Evolutionary conservation across 2,113 vertebrate species (phyloP).

Genomic region (Salminus brasiliensis): DNA sequence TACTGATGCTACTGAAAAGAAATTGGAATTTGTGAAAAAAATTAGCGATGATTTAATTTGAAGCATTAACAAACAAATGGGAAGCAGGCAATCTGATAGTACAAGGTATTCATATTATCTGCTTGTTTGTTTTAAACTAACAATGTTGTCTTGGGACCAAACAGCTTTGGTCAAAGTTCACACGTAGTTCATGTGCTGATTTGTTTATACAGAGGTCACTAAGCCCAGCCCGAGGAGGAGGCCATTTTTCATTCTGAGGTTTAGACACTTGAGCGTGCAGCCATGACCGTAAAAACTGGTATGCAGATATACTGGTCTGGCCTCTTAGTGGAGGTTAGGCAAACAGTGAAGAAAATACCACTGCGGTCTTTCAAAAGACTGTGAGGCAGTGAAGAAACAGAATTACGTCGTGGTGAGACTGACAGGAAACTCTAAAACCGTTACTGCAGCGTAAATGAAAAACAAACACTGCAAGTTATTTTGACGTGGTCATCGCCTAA

Average conservation of each 20-base stretch:
- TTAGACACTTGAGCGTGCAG: neutral
- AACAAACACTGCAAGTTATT: neutral
- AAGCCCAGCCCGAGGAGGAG: neutral
- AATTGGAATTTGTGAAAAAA: too few relatives aligned
- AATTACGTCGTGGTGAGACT: neutral
- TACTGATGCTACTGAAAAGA: too few relatives aligned
- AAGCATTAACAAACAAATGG: too few relatives aligned
- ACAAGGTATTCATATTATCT: too few relatives aligned
- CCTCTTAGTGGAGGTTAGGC: neutral
- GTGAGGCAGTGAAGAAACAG: neutral
- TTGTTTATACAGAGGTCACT: neutral
- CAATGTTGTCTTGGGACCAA: too few relatives aligned
- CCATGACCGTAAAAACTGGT: neutral
- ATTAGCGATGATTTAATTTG: too few relatives aligned
- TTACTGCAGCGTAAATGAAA: neutral
- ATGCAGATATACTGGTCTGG: slow-evolving; percentile 24
- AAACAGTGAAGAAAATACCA: neutral
- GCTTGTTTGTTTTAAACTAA: too few relatives aligned
- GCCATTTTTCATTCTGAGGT: neutral
- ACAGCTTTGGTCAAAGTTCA: too few relatives aligned
- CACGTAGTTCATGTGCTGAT: neutral
- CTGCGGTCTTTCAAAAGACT: neutral
- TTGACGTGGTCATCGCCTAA: neutral
- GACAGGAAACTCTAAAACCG: neutral
- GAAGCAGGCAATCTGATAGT: too few relatives aligned